Evolutionary conservation across 2,113 vertebrate genomes (phyloP).

Genomic region (Macrotus californicus): DNA sequence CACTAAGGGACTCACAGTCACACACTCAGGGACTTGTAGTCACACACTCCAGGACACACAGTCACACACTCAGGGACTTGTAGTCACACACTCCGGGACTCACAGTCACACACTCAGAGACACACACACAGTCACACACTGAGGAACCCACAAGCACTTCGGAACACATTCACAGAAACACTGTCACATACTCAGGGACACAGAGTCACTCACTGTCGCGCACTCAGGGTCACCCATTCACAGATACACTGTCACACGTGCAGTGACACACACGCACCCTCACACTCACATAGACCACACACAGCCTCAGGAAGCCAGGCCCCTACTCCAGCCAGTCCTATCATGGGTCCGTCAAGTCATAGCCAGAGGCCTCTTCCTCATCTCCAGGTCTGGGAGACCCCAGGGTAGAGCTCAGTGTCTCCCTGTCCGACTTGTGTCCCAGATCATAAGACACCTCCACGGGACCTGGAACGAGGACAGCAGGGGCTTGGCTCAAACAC

Average conservation of each 20-base stretch:
- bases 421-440: not conserved
- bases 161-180: no score
- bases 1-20: no score
- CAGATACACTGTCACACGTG: not conserved
- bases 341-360: accelerated
- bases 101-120: not conserved
- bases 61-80: no score
- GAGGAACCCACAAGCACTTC: not conserved
- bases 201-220: not conserved
- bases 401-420: not conserved
- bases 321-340: accelerated
- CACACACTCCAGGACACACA: no score
- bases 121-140: not conserved
- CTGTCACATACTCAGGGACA: not conserved
- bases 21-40: no score
- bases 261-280: not conserved
- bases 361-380: not conserved
- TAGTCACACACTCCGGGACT: no score
- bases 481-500: not conserved
- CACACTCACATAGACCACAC: no score
- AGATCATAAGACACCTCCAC: not conserved
- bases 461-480: accelerated
- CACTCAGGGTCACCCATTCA: not conserved
- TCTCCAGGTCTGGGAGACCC: not conserved
- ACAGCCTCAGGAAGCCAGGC: not conserved